Percentiles rank a stretch among this genome's conserved stretches.
phyloP scores from a whole-genome alignment of 2,113 vertebrate species.

The Labrus mixtus region DNA sequence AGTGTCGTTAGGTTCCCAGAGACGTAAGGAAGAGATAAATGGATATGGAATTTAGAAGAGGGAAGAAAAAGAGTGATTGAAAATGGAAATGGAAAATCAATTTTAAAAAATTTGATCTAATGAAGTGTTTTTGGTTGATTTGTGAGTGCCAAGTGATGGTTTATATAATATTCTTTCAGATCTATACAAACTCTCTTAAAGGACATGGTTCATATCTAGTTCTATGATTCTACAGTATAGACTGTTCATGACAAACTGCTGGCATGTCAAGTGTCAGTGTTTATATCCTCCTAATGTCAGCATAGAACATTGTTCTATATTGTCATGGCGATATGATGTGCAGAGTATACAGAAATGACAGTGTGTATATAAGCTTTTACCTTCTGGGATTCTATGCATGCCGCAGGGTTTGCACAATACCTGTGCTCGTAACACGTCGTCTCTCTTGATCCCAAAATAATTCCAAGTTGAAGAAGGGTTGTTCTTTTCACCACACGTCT shows the following conservation, averaged over 20 bases:
- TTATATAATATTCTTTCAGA: neutral
- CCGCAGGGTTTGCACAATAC: too few species aligned
- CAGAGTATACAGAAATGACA: too few species aligned
- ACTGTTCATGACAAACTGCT: neutral
- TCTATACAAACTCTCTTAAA: constrained; percentile 3
- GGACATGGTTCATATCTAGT: neutral
- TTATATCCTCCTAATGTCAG: neutral
- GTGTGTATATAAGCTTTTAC: too few species aligned
- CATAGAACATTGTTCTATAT: neutral
- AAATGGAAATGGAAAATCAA: too few species aligned
- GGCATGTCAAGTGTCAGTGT: neutral
- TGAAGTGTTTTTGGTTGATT: constrained; percentile 51
- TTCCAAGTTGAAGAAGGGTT: too few species aligned
- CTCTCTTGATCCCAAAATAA: too few species aligned
- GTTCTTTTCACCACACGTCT: too few species aligned
- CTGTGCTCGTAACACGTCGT: too few species aligned
- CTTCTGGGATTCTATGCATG: too few species aligned
- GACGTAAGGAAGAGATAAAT: constrained; percentile 43
- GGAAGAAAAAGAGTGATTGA: constrained; percentile 52
- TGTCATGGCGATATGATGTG: too few species aligned
- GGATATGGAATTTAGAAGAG: constrained; percentile 26
- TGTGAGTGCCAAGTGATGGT: constrained; percentile 2
- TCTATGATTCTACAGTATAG: constrained; percentile 6
- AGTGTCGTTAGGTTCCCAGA: constrained; percentile 22
- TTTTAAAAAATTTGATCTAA: too few species aligned